These are phyloP conservation scores for Lepus europaeus DNA, from an alignment of 2,113 vertebrate genomes.

Conservation along the genomic window DNA sequence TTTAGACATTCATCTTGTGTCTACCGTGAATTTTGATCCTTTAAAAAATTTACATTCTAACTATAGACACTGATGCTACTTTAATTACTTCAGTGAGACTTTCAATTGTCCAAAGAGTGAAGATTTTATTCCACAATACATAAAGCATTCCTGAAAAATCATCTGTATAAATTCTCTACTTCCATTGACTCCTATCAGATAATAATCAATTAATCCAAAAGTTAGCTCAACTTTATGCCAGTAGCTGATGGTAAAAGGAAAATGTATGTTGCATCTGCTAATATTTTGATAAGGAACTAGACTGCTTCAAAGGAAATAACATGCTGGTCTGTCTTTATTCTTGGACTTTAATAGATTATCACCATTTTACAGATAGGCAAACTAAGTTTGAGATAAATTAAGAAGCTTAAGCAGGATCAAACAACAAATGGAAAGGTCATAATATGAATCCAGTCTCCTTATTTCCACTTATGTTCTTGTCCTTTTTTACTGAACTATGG, in stretches of 20 bases:
- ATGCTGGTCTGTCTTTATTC: neutral
- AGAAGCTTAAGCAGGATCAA: neutral
- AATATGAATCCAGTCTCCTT: neutral
- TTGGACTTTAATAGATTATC: neutral
- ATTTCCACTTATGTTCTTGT: neutral
- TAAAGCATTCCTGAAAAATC: neutral
- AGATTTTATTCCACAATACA: neutral
- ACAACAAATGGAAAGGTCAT: neutral
- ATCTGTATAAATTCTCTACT: neutral
- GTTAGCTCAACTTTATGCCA: neutral
- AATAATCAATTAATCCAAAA: neutral
- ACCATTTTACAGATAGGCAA: conserved; percentile 11
- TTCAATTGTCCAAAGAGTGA: conserved; percentile 12
- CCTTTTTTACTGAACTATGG: neutral
- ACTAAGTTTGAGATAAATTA: neutral
- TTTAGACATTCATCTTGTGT: conserved; percentile 19
- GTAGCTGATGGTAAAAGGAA: conserved; percentile 30
- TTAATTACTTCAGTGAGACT: neutral
- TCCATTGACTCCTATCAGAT: neutral
- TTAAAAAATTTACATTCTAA: conserved; percentile 16
- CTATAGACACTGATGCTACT: neutral
- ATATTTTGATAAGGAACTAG: neutral
- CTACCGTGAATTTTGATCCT: neutral
- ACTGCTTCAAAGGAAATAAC: neutral
- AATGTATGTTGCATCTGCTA: neutral